Evolutionary conservation across 2,797 vertebrate genomes (phyloP), one percentile per base, ranked within the genome.

Genomic region (Tokudaia tokunoshimensis): DNA sequence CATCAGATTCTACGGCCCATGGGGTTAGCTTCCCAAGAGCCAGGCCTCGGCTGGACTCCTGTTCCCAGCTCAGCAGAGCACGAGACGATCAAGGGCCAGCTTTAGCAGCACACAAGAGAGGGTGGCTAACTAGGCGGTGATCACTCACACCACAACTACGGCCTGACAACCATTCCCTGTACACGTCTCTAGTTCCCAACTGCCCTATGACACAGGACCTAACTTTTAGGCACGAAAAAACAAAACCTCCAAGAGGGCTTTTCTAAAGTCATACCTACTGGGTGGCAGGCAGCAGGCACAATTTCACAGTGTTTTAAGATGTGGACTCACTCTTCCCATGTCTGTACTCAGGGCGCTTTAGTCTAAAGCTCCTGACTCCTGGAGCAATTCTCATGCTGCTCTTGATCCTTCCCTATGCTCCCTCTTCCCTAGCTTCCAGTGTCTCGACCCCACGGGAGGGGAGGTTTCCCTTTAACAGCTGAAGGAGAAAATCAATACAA

Each of bases 1-100:
- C 96, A 96, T 95, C 92, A 89, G 86, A 96, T 89, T 83, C 97
- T 96, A 93, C 3, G 84, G 94, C 41, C 96, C 82, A 94, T 91
- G 86, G 96, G 91, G 96, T 97, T 92, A 97, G 84, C 89, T 96
- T 97, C 97, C 96, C 97, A 97, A 96, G 94, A 94, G 92, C 41
- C 59, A 96, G 92, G 94, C 80, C 91, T 79, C 15, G 70, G 57
- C 59, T 34, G 3, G 74, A 94, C 87, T 90, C 91, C 88, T 89
- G 92, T 89, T 96, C 88, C 87, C 75, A 88, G 92, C 37, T 70
- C 61, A n/a, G 76, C 87, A 74, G 41, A 94, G 84, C 70, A 96
- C 57, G 59, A 96, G 87, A 67, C 78, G 63, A 72, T n/a, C 61
- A 59, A 61, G 67, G 80, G 52, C 15, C 63, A 57, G 34, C 78